Evolutionary conservation across 1,140 invertebrate genomes (phyloP).

Genomic region (Drosophila funebris): DNA sequence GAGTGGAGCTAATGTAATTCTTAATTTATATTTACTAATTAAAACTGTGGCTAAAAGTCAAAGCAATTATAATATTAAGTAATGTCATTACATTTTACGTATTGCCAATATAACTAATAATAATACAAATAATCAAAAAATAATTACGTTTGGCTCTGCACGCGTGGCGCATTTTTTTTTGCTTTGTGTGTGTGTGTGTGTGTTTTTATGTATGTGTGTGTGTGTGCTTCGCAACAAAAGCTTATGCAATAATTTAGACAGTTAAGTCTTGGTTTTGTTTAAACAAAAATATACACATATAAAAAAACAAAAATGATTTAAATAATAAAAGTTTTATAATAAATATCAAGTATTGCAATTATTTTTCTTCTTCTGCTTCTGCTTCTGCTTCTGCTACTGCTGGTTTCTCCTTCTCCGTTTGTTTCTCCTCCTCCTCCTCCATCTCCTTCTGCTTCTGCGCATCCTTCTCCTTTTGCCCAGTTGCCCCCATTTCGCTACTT

Average conservation of each 20-base stretch:
- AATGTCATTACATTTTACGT: conserved; percentile 56
- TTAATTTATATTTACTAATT: conserved; percentile 60
- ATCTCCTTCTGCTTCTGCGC: background rate
- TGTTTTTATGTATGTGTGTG: conserved; percentile 6
- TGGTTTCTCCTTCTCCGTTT: background rate
- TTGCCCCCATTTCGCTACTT: conserved; percentile 43
- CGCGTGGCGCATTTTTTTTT: conserved; percentile 3
- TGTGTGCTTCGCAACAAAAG: conserved; percentile 20
- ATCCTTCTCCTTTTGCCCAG: background rate
- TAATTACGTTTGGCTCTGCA: conserved; percentile 37
- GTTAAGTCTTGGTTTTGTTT: conserved; percentile 35
- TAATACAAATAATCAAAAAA: conserved; percentile 39
- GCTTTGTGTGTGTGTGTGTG: background rate
- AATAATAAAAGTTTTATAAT: conserved; percentile 63
- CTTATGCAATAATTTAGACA: conserved; percentile 16
- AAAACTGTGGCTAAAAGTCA: conserved; percentile 26
- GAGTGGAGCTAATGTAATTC: conserved; percentile 38
- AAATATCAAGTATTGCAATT: conserved; percentile 74
- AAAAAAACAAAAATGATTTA: conserved; percentile 71
- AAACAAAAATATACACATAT: conserved; percentile 62
- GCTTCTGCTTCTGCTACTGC: background rate
- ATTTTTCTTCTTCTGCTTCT: conserved; percentile 26
- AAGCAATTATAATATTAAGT: conserved; percentile 19
- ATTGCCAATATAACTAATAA: conserved; percentile 57
- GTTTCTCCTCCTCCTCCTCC: background rate